Evolutionary conservation across 1,140 invertebrate species (phyloP).

Genomic region (Cydia pomonella): DNA sequence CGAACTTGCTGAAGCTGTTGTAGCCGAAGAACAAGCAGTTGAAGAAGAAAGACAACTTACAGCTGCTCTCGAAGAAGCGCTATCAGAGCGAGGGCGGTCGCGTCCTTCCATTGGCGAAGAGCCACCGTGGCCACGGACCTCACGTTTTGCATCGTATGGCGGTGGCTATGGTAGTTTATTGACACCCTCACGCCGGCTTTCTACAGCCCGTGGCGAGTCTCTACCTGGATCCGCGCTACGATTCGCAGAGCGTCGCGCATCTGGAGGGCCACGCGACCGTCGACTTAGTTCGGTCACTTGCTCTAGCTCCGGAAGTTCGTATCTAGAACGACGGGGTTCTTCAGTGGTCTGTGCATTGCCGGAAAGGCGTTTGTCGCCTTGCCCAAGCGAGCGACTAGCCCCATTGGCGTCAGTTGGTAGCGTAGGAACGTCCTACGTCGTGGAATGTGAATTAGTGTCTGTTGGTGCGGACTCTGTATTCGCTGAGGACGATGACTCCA

Average conservation of each 20-base stretch:
- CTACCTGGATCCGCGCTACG: slow-evolving; percentile 79
- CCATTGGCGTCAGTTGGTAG: slow-evolving; percentile 90
- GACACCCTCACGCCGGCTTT: slow-evolving; percentile 82
- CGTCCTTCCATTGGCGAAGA: slow-evolving; percentile 75
- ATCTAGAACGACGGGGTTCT: slow-evolving; percentile 88
- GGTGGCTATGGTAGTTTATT: slow-evolving; percentile 86
- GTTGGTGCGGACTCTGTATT: slow-evolving; percentile 89
- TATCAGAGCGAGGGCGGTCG: slow-evolving; percentile 78
- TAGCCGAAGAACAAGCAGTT: slow-evolving; percentile 86
- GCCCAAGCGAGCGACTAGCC: slow-evolving; percentile 87
- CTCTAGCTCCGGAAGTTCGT: slow-evolving; percentile 90
- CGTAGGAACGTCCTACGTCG: slow-evolving; percentile 84
- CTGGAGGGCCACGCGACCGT: slow-evolving; percentile 82
- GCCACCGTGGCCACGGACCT: slow-evolving; percentile 77
- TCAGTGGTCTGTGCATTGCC: slow-evolving; percentile 87
- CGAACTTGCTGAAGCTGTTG: slow-evolving; percentile 85
- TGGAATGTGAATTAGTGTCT: slow-evolving; percentile 86
- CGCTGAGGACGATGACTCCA: slow-evolving; percentile 86
- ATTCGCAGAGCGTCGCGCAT: slow-evolving; percentile 78
- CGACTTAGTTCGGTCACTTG: slow-evolving; percentile 90
- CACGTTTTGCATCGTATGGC: slow-evolving; percentile 86
- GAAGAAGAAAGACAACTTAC: slow-evolving; percentile 88
- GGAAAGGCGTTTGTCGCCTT: slow-evolving; percentile 86
- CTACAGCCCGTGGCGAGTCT: slow-evolving; percentile 79
- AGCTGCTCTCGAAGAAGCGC: slow-evolving; percentile 86